Percentiles rank a stretch among this genome's conserved stretches.
These are phyloP conservation scores for Antennarius striatus DNA, from an alignment of 2,113 vertebrate species.

Conservation along the genomic window DNA sequence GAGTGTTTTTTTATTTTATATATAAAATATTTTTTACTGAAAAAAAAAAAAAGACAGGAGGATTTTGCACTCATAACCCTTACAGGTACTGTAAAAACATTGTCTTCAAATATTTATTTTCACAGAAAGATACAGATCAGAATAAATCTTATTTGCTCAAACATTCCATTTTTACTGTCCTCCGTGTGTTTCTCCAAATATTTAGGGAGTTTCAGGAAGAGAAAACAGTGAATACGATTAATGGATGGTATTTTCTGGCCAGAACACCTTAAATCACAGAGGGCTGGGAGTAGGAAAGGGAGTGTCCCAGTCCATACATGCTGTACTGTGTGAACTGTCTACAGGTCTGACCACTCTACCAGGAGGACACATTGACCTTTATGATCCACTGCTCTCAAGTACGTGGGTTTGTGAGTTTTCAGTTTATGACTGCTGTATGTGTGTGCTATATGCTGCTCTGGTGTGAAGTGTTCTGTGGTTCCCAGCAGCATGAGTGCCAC, in stretches of 20 bases:
- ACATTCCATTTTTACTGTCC: too few species aligned
- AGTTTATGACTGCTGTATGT: constrained; percentile 33
- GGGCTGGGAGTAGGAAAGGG: background rate
- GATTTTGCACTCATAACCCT: too few species aligned
- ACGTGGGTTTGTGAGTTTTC: constrained; percentile 31
- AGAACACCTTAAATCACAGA: background rate
- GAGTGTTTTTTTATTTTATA: too few species aligned
- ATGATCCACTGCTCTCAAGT: constrained; percentile 10
- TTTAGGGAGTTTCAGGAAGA: constrained; percentile 25
- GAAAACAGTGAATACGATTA: constrained; percentile 39
- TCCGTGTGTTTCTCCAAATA: constrained; percentile 40
- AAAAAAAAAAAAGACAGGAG: too few species aligned
- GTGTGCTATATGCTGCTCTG: constrained; percentile 60
- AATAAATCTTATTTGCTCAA: too few species aligned
- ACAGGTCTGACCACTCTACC: background rate
- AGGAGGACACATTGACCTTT: background rate
- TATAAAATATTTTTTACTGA: too few species aligned
- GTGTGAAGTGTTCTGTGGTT: constrained; percentile 67
- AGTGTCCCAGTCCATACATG: constrained; percentile 6
- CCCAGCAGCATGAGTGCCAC: constrained; percentile 23
- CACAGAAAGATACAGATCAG: too few species aligned
- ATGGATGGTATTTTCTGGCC: constrained; percentile 24
- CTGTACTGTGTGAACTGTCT: constrained; percentile 1
- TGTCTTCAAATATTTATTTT: too few species aligned
- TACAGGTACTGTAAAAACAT: too few species aligned